phyloP scores from a whole-genome alignment of 2,888 invertebrate genomes.

The Acrobasis suavella region DNA sequence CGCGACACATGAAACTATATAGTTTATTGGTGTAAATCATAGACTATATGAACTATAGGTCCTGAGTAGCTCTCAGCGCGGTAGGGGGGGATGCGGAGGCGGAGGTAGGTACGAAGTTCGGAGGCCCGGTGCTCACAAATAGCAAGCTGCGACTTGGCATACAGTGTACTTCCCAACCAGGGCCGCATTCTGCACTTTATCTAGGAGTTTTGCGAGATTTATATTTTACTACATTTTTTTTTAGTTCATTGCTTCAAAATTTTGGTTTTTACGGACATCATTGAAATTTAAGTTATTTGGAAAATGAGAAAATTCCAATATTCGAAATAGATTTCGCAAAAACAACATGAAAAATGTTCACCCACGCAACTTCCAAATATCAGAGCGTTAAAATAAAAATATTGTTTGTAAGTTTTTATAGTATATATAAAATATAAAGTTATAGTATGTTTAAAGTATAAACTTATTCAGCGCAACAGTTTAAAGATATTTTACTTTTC shows the following conservation, averaged over 20 bases:
- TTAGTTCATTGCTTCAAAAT: neutral
- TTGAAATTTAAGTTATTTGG: too few relatives aligned
- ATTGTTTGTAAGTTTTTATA: too few relatives aligned
- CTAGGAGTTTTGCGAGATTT: conserved; percentile 19
- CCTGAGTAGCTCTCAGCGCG: conserved; percentile 41
- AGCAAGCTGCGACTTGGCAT: conserved; percentile 78
- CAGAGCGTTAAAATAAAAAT: too few relatives aligned
- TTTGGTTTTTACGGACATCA: too few relatives aligned
- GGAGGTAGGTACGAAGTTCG: conserved; percentile 55
- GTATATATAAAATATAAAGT: too few relatives aligned
- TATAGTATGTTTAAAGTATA: too few relatives aligned
- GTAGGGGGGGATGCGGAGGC: conserved; percentile 38
- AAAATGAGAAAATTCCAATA: too few relatives aligned
- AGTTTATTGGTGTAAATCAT: conserved; percentile 35
- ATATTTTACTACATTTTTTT: neutral
- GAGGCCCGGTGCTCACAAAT: conserved; percentile 74
- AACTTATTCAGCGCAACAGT: too few relatives aligned
- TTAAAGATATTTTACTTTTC: too few relatives aligned
- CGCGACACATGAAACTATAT: conserved; percentile 3
- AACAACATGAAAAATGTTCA: too few relatives aligned
- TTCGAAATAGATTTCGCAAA: too few relatives aligned
- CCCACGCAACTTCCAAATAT: too few relatives aligned
- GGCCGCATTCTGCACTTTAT: conserved; percentile 47
- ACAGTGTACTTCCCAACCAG: conserved; percentile 65
- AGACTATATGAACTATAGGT: conserved; percentile 51